Percentiles rank a stretch among this genome's conserved stretches.
Evolutionary conservation across 2,113 vertebrate genomes (phyloP).

Genomic region (Phylloscopus trochiloides): DNA sequence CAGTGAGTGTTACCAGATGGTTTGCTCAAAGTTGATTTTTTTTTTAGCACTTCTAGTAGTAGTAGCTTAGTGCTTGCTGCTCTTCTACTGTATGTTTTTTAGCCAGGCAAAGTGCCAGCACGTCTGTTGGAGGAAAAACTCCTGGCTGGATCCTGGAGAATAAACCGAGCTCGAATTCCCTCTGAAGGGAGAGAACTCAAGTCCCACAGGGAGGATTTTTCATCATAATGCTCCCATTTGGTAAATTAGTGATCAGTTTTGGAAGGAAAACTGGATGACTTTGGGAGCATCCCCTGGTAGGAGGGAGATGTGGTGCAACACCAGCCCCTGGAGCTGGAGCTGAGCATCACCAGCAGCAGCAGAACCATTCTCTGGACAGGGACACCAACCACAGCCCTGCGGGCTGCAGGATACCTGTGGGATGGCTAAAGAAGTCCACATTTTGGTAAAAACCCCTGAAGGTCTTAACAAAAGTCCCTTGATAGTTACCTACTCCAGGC

Average conservation of each 20-base stretch:
- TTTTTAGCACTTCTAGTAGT: not conserved
- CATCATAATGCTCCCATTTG: not conserved
- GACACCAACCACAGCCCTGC: fast-evolving
- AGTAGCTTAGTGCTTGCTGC: not conserved
- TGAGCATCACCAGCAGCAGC: not conserved
- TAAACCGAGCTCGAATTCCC: not conserved
- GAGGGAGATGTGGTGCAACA: not conserved
- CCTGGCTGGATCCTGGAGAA: not conserved
- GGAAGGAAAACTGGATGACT: not conserved
- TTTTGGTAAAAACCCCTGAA: not conserved
- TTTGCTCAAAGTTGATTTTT: not conserved
- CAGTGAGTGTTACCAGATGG: slow-evolving; percentile 14
- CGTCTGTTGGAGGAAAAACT: not conserved
- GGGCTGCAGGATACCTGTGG: not conserved
- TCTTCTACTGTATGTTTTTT: not conserved
- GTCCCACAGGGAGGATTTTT: not conserved
- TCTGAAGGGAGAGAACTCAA: not conserved
- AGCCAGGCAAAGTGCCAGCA: slow-evolving; percentile 25
- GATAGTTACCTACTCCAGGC: not conserved
- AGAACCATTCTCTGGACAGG: not conserved
- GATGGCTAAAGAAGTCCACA: not conserved
- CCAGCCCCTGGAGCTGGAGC: not conserved
- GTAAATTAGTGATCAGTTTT: not conserved
- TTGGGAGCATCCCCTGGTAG: not conserved
- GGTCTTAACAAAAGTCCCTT: not conserved